Evolutionary conservation across 2,888 invertebrate genomes (phyloP).

Genomic region (Spilarctia lutea): DNA sequence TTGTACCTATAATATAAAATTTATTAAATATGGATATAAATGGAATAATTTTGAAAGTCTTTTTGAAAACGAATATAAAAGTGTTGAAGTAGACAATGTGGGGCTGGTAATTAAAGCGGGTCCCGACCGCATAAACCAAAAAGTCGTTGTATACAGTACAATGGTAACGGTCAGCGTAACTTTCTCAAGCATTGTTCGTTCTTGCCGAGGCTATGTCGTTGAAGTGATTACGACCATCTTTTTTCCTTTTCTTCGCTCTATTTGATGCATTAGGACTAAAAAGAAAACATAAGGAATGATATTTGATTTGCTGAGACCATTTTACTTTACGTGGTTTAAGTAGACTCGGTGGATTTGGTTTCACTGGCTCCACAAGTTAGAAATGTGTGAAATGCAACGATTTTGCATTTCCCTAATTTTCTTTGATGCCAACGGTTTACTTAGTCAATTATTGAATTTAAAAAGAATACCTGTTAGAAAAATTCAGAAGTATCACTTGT

Average conservation of each 20-base stretch:
- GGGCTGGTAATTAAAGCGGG: conserved; percentile 16
- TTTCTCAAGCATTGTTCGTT: conserved; percentile 67
- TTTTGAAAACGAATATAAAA: not conserved
- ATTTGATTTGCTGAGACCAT: conserved; percentile 35
- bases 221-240: conserved; percentile 61
- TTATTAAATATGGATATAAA: no score
- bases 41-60: not conserved
- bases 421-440: not conserved
- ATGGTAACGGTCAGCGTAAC: conserved; percentile 57
- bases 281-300: conserved; percentile 37
- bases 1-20: no score
- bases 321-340: conserved; percentile 24
- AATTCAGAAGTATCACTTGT: no score
- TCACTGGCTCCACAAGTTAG: not conserved
- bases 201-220: conserved; percentile 56
- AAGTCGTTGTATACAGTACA: conserved; percentile 40
- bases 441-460: no score
- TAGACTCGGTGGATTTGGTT: conserved; percentile 14
- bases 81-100: conserved; percentile 6
- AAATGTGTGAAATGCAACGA: no score
- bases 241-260: conserved; percentile 51
- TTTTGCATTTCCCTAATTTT: no score
- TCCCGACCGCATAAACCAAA: conserved; percentile 24
- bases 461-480: no score
- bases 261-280: conserved; percentile 45